phyloP scores from a whole-genome alignment of 1,140 invertebrate genomes.

The Lepidurus arcticus region DNA sequence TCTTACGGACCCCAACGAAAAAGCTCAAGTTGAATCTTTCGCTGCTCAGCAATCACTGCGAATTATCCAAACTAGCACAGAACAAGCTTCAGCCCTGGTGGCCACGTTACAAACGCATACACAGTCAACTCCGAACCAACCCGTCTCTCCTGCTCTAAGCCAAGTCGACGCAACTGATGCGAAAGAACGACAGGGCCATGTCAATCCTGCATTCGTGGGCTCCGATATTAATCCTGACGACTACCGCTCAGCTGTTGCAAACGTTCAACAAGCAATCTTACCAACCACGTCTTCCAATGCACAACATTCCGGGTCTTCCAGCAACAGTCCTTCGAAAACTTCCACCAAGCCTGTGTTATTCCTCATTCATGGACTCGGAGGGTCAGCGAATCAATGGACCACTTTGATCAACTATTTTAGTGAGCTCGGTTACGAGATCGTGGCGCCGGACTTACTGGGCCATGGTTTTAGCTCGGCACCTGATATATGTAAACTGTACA shows the following conservation, averaged over 20 bases:
- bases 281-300: neutral
- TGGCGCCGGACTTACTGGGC: conserved; percentile 64
- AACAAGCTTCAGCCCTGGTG: neutral
- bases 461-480: conserved; percentile 65
- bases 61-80: conserved; percentile 26
- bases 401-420: conserved; percentile 58
- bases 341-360: conserved; percentile 54
- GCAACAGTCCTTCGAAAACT: neutral
- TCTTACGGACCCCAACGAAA: neutral
- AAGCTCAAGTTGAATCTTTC: conserved; percentile 27
- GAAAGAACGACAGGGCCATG: conserved; percentile 12
- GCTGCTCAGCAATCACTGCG: conserved; percentile 22
- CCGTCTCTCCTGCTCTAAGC: neutral
- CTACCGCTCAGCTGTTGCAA: neutral
- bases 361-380: conserved; percentile 67
- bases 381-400: conserved; percentile 61
- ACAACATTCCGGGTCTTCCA: neutral
- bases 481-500: conserved; percentile 53
- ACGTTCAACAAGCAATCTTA: neutral
- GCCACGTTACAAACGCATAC: neutral
- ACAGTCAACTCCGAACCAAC: neutral
- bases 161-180: conserved; percentile 6
- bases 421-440: conserved; percentile 57
- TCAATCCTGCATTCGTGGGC: conserved; percentile 28
- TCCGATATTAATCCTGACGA: conserved; percentile 25